Conservation (phyloP, 2,888 invertebrate species). For the Lithophane socia region DNA sequence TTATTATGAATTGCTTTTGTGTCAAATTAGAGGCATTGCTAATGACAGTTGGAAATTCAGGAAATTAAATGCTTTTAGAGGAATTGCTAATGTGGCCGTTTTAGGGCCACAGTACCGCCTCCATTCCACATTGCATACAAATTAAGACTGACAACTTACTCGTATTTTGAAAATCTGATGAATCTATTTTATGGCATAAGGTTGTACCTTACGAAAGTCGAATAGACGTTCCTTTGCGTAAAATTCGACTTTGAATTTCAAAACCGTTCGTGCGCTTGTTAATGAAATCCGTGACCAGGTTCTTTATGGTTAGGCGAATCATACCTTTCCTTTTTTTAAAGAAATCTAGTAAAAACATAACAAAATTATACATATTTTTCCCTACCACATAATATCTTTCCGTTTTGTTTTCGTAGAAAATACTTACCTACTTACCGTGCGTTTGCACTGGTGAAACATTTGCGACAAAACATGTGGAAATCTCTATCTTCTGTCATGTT, state of each 20-base stretch:
- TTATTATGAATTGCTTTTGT: too few species aligned
- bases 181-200: not conserved
- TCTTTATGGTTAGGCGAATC: conserved; percentile 8
- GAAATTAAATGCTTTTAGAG: too few species aligned
- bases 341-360: not conserved
- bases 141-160: too few species aligned
- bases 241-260: conserved; percentile 31
- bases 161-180: conserved; percentile 10
- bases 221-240: conserved; percentile 13
- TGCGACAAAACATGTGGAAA: too few species aligned
- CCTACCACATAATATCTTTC: not conserved
- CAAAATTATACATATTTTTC: not conserved
- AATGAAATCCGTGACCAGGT: conserved; percentile 54
- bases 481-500: too few species aligned
- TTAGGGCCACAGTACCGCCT: not conserved
- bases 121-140: conserved; percentile 1
- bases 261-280: conserved; percentile 38
- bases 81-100: too few species aligned
- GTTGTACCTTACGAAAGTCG: conserved; percentile 14
- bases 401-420: not conserved
- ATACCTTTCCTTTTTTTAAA: conserved; percentile 2
- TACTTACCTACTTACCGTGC: too few species aligned
- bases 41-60: too few species aligned
- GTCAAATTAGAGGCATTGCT: too few species aligned
- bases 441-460: too few species aligned